Evolutionary conservation across 2,113 vertebrate genomes (phyloP).

Genomic region (Atrichornis clamosus): DNA sequence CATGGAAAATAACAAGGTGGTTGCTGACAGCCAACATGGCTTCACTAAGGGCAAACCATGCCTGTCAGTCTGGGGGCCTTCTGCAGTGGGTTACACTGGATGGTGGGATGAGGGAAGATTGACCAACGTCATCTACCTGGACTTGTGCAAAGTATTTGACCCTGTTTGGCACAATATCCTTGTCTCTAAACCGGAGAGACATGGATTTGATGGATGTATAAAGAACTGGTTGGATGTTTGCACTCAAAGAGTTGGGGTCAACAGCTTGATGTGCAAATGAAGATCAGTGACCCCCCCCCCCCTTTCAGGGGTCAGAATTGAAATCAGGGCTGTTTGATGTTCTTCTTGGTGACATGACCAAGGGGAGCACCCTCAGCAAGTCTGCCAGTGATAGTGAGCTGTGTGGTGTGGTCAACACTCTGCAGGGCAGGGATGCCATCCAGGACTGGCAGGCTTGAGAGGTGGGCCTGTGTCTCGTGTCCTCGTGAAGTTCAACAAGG

Average conservation of each 20-base stretch:
- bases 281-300: neutral
- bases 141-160: neutral
- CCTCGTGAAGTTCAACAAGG: neutral
- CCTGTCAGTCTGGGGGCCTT: neutral
- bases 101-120: neutral
- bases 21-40: neutral
- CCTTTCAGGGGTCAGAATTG: neutral
- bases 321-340: neutral
- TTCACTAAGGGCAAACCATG: neutral
- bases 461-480: neutral
- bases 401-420: neutral
- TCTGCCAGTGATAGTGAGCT: neutral
- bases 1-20: neutral
- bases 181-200: neutral
- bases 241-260: neutral
- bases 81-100: neutral
- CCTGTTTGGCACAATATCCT: accelerated
- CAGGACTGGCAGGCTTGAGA: neutral
- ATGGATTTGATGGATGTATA: neutral
- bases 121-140: neutral
- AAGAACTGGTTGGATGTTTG: neutral
- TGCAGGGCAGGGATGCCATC: neutral
- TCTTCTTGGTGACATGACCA: neutral
- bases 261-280: neutral
- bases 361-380: neutral